phyloP scores from a whole-genome alignment of 2,113 vertebrate species.

The Tricholaema leucomelas region DNA sequence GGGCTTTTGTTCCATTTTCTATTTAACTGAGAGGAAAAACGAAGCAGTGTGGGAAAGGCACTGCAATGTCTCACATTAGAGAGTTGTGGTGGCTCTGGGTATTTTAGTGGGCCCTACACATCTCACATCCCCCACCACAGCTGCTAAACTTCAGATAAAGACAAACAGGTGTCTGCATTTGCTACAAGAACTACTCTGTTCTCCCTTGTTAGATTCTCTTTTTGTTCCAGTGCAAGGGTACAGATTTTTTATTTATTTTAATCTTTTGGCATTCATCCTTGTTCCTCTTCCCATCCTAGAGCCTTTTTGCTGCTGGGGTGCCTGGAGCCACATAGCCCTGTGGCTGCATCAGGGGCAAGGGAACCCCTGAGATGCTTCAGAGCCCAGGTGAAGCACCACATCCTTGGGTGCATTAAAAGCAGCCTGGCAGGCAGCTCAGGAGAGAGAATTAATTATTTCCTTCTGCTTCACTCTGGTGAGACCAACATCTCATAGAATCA shows the following conservation, averaged over 20 bases:
- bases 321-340: not conserved
- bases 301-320: not conserved
- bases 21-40: not conserved
- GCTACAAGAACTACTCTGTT: not conserved
- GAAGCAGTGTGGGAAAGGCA: not conserved
- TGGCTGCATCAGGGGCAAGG: accelerated
- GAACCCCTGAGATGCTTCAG: not conserved
- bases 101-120: not conserved
- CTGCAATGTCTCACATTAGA: not conserved
- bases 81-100: not conserved
- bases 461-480: no score
- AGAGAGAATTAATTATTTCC: no score
- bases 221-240: not conserved
- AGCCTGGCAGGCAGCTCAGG: no score
- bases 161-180: not conserved
- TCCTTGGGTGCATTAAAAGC: no score
- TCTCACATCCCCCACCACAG: accelerated
- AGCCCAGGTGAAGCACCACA: no score
- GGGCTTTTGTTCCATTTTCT: not conserved
- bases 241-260: not conserved
- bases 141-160: not conserved
- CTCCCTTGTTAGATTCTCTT: not conserved
- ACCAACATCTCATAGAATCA: no score
- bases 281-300: not conserved
- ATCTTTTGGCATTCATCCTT: not conserved